Evolutionary conservation across 2,113 vertebrate genomes (phyloP), one percentile per base, ranked within the genome.

Genomic region (Xiphophorus couchianus): DNA sequence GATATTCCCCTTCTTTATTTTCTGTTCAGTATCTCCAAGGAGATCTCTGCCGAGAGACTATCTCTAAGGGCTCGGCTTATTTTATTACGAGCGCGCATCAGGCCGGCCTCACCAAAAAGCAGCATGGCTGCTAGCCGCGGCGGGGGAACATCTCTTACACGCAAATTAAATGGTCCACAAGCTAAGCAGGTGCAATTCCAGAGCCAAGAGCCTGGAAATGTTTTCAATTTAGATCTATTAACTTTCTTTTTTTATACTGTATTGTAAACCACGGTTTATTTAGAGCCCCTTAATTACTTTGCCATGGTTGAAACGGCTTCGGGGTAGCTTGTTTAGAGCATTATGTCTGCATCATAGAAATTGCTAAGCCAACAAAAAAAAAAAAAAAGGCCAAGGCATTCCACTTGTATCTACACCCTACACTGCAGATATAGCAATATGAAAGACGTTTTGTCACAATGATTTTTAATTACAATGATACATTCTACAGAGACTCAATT

Each of bases 1-100:
- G 73, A 82, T 83, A 88, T 73, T 87, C 76, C 73, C 82, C 85
- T 85, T 79, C 84, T 85, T 79, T 39, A 83, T 88, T 92, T 90
- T 84, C 65, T 75, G 69, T 25, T 29, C 72, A 66, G 30, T 92
- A 91, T 91, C 88, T 71, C 73, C 89, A 80, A 80, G 76, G 80
- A 84, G 78, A 90, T 91, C 91, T 85, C 82, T 81, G 81, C 79
- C 66, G 74, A 74, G 77, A 82, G 76, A 77, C 77, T 78, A 71
- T 86, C 81, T 88, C 76, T 70, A 69, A 54, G 69, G 76, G 72
- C 65, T 68, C 44, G 76, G 42, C 84, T 84, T 78, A 90, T 90
- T 87, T 66, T 48, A 87, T 87, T 90, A 82, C 69, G 77, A 44
- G 67, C 80, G 66, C 83, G 84, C 79, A 73, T 66, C 72, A 10